phyloP scores from a whole-genome alignment of 2,113 vertebrate genomes.

The Indri indri region DNA sequence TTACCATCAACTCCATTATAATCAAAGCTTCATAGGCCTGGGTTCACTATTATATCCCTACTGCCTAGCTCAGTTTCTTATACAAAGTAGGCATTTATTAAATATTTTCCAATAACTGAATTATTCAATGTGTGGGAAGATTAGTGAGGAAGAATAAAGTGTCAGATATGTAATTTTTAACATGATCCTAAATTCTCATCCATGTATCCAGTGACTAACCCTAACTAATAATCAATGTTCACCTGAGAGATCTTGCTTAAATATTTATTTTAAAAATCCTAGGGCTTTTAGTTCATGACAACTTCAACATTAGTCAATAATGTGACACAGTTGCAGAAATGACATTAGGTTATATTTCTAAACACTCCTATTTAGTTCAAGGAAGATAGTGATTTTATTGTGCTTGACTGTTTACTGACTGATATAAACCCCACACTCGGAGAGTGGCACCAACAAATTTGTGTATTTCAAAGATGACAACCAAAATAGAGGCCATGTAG shows the following conservation, averaged over 20 bases:
- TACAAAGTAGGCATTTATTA: neutral
- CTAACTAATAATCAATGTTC: neutral
- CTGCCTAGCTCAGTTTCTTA: neutral
- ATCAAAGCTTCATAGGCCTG: neutral
- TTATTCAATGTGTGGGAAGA: neutral
- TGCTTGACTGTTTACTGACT: neutral
- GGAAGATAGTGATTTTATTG: neutral
- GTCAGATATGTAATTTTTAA: neutral
- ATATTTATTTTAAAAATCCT: neutral
- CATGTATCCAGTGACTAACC: neutral
- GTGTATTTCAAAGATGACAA: neutral
- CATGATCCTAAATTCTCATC: neutral
- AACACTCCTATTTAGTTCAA: neutral
- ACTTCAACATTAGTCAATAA: neutral
- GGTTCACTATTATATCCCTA: neutral
- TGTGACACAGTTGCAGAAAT: neutral
- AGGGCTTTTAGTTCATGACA: neutral
- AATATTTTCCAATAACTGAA: conserved; percentile 7
- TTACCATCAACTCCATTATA: neutral
- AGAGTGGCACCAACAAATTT: neutral
- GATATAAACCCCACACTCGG: neutral
- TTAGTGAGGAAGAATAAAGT: neutral
- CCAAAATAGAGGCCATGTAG: neutral
- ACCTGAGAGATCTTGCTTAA: neutral
- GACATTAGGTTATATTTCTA: neutral